phyloP scores from a whole-genome alignment of 2,113 vertebrate species.

The Siniperca knerii region DNA sequence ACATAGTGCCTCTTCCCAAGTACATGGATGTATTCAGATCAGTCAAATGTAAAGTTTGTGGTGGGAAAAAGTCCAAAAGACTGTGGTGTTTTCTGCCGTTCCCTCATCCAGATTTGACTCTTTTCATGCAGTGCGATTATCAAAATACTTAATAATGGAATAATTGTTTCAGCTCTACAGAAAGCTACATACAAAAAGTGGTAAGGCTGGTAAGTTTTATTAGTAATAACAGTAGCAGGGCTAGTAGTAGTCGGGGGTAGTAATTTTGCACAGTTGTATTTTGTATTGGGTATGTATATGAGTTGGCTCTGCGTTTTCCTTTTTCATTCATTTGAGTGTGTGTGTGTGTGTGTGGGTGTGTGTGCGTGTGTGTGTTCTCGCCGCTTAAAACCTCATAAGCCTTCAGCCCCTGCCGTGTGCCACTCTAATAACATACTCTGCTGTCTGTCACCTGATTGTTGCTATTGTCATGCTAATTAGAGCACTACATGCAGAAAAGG shows the following conservation, averaged over 20 bases:
- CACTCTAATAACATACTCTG: constrained; percentile 78
- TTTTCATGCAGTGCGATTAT: not conserved
- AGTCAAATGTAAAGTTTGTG: not conserved
- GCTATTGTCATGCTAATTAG: constrained; percentile 85
- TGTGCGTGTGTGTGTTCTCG: constrained; percentile 28
- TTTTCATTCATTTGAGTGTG: not conserved
- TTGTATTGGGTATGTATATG: constrained; percentile 7
- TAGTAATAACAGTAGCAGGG: not conserved
- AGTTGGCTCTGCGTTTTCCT: constrained; percentile 13
- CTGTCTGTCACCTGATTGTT: constrained; percentile 82
- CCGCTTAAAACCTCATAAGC: constrained; percentile 65
- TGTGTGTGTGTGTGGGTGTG: constrained; percentile 36
- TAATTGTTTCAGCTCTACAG: not conserved
- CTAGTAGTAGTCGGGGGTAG: no score
- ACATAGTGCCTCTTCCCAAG: not conserved
- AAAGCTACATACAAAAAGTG: no score
- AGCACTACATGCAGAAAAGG: constrained; percentile 64
- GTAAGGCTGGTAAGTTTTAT: no score
- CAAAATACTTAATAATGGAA: not conserved
- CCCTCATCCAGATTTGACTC: not conserved
- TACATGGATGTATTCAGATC: not conserved
- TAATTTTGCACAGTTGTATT: not conserved
- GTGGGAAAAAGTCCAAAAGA: no score
- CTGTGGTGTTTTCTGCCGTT: not conserved
- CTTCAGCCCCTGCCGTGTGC: constrained; percentile 63